phyloP scores from a whole-genome alignment of 1,140 invertebrate species.

The Teleopsis dalmanni region DNA sequence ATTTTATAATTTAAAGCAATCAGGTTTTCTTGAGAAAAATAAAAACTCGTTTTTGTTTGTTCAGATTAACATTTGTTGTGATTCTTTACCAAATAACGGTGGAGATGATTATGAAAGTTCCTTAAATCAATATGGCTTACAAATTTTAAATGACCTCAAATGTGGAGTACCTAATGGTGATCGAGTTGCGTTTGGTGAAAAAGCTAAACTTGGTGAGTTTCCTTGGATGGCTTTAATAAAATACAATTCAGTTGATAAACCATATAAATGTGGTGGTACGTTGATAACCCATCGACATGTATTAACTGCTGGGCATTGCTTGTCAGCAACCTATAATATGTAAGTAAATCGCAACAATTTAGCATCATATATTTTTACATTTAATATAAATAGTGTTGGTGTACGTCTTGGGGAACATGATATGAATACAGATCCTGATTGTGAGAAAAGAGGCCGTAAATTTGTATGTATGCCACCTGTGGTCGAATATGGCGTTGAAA shows the following conservation, averaged over 20 bases:
- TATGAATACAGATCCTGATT: constrained; percentile 49
- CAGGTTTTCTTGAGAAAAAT: no score
- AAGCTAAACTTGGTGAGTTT: constrained; percentile 44
- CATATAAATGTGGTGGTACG: constrained; percentile 43
- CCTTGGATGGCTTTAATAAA: constrained; percentile 51
- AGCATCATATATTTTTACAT: no score
- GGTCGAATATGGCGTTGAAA: constrained; percentile 50
- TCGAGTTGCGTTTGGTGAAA: constrained; percentile 41
- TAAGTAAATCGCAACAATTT: no score
- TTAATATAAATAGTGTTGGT: constrained; percentile 38
- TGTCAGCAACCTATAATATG: no score
- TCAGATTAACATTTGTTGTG: no score
- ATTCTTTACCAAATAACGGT: no score
- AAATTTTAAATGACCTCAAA: constrained; percentile 24
- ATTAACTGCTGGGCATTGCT: constrained; percentile 58
- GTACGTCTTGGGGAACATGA: constrained; percentile 59
- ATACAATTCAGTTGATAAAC: constrained; percentile 27
- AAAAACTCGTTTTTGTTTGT: no score
- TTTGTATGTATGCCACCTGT: constrained; percentile 45
- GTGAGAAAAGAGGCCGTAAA: constrained; percentile 30
- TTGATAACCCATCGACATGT: constrained; percentile 46
- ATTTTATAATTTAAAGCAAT: no score
- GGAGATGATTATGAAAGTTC: neutral
- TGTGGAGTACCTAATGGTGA: constrained; percentile 22
- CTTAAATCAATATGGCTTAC: constrained; percentile 31